Conservation (phyloP, 1,140 invertebrate genomes). For the Danaus melanippus region DNA sequence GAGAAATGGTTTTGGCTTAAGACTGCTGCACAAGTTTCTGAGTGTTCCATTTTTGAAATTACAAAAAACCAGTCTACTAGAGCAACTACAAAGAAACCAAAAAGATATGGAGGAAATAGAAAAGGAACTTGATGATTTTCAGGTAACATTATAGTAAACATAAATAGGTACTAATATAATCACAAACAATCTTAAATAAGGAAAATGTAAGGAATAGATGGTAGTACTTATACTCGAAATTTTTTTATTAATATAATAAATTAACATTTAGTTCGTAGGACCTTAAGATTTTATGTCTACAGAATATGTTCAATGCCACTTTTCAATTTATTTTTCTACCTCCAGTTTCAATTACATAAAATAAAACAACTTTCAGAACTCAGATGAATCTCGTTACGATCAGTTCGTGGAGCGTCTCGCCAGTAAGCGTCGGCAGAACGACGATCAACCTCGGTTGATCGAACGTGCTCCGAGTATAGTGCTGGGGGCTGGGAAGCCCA, state of each 20-base stretch:
- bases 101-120: constrained; percentile 86
- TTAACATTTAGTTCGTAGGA: no score
- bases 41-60: constrained; percentile 95
- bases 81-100: constrained; percentile 91
- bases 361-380: constrained; percentile 76
- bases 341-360: no score
- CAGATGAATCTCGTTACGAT: constrained; percentile 93
- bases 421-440: constrained; percentile 79
- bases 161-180: constrained; percentile 5
- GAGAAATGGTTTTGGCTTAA: constrained; percentile 96
- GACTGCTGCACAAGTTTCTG: constrained; percentile 96
- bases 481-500: constrained; percentile 56
- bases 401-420: constrained; percentile 83
- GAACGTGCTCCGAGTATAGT: constrained; percentile 63
- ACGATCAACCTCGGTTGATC: constrained; percentile 49
- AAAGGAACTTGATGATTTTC: constrained; percentile 85
- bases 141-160: constrained; percentile 45
- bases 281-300: no score
- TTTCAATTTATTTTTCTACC: no score
- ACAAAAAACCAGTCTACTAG: constrained; percentile 89
- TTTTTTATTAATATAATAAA: no score
- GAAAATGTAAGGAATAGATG: neutral
- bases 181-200: constrained; percentile 27
- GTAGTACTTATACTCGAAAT: no score
- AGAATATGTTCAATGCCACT: no score